Conservation (phyloP, 2,797 vertebrate species). For the Triplophysa bombifrons region DNA sequence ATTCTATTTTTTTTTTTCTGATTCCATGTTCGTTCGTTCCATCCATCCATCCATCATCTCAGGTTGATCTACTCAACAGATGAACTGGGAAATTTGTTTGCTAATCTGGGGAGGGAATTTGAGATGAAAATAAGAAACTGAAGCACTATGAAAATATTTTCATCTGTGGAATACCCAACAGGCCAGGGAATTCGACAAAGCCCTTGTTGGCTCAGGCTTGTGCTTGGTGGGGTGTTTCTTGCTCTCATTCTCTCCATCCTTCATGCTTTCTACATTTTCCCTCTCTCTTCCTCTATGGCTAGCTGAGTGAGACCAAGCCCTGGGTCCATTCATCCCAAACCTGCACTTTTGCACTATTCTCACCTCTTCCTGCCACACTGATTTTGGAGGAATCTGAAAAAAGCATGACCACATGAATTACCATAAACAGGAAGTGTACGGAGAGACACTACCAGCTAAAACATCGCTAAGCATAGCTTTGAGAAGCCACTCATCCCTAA, state of each 20-base stretch:
- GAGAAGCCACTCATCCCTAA: constrained; percentile 44
- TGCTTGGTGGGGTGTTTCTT: constrained; percentile 22
- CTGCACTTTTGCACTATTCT: constrained; percentile 27
- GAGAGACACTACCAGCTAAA: constrained; percentile 12
- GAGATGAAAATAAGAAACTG: constrained; percentile 17
- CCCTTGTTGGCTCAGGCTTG: constrained; percentile 36
- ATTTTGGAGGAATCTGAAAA: background rate
- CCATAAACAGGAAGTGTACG: constrained; percentile 3
- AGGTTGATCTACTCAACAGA: constrained; percentile 29
- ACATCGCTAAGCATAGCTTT: constrained; percentile 22
- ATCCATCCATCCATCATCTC: background rate
- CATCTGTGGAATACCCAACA: constrained; percentile 1
- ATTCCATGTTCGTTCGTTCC: background rate
- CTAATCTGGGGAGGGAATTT: background rate
- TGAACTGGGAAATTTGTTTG: constrained; percentile 5
- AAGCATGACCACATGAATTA: constrained; percentile 23
- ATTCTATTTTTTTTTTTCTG: too few relatives aligned
- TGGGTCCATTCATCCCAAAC: constrained; percentile 38
- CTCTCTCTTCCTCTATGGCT: background rate
- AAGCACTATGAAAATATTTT: constrained; percentile 30
- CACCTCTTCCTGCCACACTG: constrained; percentile 33
- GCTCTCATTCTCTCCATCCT: background rate
- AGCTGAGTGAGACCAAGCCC: constrained; percentile 28
- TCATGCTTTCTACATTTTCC: background rate
- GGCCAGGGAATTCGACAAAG: constrained; percentile 18